Percentiles rank a stretch among this genome's conserved stretches.
These are phyloP conservation scores for Oasisia sp. DNA, from an alignment of 2,888 invertebrate species.

Conservation along the genomic window DNA sequence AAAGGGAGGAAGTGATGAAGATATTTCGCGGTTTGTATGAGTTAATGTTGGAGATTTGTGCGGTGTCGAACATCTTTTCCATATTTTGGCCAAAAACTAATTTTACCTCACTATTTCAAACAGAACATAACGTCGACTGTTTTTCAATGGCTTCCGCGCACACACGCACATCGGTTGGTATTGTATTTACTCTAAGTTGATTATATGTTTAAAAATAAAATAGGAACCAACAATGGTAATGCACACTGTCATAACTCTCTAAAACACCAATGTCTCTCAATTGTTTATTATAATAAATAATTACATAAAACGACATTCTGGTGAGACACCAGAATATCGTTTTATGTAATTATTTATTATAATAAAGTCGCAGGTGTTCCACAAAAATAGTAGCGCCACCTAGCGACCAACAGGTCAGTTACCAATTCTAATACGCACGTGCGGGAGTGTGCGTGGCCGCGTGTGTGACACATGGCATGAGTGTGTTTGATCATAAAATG, in stretches of 20 bases:
- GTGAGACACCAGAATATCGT: no score
- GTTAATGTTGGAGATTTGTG: no score
- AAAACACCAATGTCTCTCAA: not conserved
- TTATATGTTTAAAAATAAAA: not conserved
- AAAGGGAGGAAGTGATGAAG: no score
- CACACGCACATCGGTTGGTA: no score
- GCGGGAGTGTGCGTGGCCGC: no score
- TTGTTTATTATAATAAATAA: not conserved
- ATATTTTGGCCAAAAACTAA: no score
- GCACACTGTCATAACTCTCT: not conserved
- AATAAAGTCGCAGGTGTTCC: not conserved
- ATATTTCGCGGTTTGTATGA: no score
- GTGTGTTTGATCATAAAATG: not conserved
- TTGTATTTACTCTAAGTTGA: not conserved
- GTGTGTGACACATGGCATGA: not conserved
- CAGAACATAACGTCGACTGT: not conserved
- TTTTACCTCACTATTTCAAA: no score
- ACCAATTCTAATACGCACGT: not conserved
- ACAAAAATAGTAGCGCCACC: not conserved
- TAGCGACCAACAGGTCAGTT: not conserved
- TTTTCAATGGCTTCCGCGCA: not conserved
- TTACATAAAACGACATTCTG: not conserved
- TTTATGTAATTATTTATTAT: no score
- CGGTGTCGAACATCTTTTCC: no score
- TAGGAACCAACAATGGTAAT: not conserved